phyloP scores from a whole-genome alignment of 2,888 invertebrate genomes.

The Melanostoma mellinum region DNA sequence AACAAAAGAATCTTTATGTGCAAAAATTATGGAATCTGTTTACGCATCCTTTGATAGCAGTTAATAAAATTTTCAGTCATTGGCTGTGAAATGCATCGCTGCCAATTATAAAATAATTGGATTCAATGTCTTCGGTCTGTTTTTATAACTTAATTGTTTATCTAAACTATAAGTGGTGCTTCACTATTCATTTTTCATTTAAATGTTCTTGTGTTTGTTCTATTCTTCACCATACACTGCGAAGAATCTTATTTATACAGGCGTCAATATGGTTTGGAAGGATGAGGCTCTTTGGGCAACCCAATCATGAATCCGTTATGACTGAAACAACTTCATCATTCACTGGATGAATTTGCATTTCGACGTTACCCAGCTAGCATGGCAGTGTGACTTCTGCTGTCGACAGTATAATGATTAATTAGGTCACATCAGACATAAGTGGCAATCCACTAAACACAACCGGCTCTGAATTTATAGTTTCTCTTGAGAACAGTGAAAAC shows the following conservation, averaged over 20 bases:
- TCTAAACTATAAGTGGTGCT: slow-evolving; percentile 53
- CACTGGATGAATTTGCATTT: slow-evolving; percentile 82
- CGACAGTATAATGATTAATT: slow-evolving; percentile 82
- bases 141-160: slow-evolving; percentile 36
- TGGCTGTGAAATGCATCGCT: slow-evolving; percentile 36
- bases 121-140: slow-evolving; percentile 18
- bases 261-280: neutral
- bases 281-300: slow-evolving; percentile 40
- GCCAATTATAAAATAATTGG: slow-evolving; percentile 50
- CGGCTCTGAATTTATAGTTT: slow-evolving; percentile 94
- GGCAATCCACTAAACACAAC: slow-evolving; percentile 84
- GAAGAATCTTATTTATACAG: slow-evolving; percentile 30
- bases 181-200: slow-evolving; percentile 25
- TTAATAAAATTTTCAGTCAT: slow-evolving; percentile 55
- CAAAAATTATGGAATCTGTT: too few species aligned
- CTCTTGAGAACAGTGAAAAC: slow-evolving; percentile 96
- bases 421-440: slow-evolving; percentile 85
- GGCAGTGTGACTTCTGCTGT: slow-evolving; percentile 86
- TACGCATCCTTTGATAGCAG: slow-evolving; percentile 57
- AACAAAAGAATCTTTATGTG: too few species aligned
- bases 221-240: slow-evolving; percentile 5
- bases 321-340: slow-evolving; percentile 69
- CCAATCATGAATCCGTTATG: slow-evolving; percentile 68
- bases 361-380: slow-evolving; percentile 92
- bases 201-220: slow-evolving; percentile 40